Evolutionary conservation across 2,888 invertebrate genomes (phyloP).

Genomic region (Phoenoteleia sp.): DNA sequence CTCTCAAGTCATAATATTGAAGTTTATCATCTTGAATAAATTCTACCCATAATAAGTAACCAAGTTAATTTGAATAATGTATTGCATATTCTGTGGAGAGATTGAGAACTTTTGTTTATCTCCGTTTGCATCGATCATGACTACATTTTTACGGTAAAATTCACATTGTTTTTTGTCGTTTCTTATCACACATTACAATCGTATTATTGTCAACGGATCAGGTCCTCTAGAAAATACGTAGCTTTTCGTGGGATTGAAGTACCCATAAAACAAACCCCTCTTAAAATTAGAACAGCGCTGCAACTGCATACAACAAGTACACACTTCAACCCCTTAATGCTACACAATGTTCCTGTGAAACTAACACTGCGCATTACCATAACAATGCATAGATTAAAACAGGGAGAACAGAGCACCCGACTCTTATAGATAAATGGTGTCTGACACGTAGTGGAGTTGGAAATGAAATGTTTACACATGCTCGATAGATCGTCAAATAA

Average conservation of each 20-base stretch:
- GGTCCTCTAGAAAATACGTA: slow-evolving; percentile 79
- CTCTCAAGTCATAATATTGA: no score
- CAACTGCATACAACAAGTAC: slow-evolving; percentile 76
- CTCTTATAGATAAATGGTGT: slow-evolving; percentile 74
- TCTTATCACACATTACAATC: slow-evolving; percentile 37
- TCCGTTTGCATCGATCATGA: slow-evolving; percentile 12
- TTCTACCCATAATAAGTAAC: no score
- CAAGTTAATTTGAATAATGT: no score
- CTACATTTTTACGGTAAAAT: slow-evolving; percentile 42
- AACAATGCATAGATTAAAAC: slow-evolving; percentile 80
- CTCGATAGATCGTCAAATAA: slow-evolving; percentile 70
- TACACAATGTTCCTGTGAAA: slow-evolving; percentile 80
- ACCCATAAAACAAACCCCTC: slow-evolving; percentile 82
- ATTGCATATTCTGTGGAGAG: no score
- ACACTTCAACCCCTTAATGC: slow-evolving; percentile 74
- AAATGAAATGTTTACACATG: slow-evolving; percentile 79
- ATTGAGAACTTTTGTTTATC: no score
- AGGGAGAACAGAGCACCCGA: slow-evolving; percentile 69
- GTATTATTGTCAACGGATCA: slow-evolving; percentile 76
- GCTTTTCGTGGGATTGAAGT: slow-evolving; percentile 82
- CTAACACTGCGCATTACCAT: slow-evolving; percentile 84
- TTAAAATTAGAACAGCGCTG: slow-evolving; percentile 83
- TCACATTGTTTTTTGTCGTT: no score
- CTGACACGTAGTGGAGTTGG: slow-evolving; percentile 79
- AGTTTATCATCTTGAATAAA: slow-evolving; percentile 15